A percentile compares a stretch with the other conserved stretches of the same genome.
phyloP scores from a whole-genome alignment of 2,113 vertebrate genomes.

The Platysternon megacephalum region DNA sequence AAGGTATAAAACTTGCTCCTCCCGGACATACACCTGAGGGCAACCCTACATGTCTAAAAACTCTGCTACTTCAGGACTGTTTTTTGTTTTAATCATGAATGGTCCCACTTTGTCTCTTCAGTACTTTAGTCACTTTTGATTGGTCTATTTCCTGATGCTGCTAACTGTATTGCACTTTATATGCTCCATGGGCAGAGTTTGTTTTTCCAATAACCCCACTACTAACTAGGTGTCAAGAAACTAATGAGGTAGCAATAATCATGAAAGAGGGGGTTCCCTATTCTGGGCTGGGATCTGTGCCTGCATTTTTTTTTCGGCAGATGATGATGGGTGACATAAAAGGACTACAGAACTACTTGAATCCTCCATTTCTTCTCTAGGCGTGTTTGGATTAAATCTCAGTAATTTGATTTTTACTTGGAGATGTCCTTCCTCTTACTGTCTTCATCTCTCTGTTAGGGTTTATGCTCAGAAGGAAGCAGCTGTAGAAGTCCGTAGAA shows the following conservation, averaged over 20 bases:
- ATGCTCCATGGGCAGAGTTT: not conserved
- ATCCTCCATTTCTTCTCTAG: not conserved
- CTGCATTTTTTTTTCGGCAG: not conserved
- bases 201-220: not conserved
- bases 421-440: not conserved
- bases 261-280: not conserved
- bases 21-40: not conserved
- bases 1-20: not conserved
- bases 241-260: not conserved
- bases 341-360: not conserved
- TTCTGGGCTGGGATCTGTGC: not conserved
- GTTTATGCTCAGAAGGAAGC: not conserved
- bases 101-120: not conserved
- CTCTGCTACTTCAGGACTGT: not conserved
- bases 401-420: not conserved
- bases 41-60: not conserved
- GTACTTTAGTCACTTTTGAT: conserved; percentile 2
- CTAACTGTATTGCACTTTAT: not conserved
- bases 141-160: not conserved
- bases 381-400: not conserved
- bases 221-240: not conserved
- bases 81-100: not conserved
- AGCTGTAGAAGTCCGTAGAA: not conserved
- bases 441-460: not conserved
- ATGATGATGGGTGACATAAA: not conserved